These are phyloP conservation scores for Carcina quercana DNA, from an alignment of 2,888 invertebrate species.

Conservation along the genomic window DNA sequence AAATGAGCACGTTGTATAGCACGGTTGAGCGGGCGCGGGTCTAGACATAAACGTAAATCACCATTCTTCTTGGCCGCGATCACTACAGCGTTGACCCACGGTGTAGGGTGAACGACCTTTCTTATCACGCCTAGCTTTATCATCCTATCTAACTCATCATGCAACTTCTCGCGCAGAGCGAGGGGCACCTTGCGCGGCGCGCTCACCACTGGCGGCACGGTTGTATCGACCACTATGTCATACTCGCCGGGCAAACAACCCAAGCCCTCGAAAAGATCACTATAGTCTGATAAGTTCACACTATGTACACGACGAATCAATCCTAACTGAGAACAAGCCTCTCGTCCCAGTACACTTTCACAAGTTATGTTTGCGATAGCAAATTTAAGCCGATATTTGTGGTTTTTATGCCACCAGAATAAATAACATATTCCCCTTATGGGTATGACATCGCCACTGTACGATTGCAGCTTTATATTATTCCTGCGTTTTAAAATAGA, in stretches of 20 bases:
- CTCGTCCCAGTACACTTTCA: conserved; percentile 6
- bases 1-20: conserved; percentile 8
- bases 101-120: conserved; percentile 13
- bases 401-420: conserved; percentile 6
- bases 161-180: conserved; percentile 2
- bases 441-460: conserved; percentile 11
- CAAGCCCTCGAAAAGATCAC: conserved; percentile 9
- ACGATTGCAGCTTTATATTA: conserved; percentile 9
- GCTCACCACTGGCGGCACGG: conserved; percentile 10
- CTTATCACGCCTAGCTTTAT: conserved; percentile 8
- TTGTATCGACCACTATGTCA: conserved; percentile 10
- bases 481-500: background rate
- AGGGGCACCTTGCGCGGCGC: conserved; percentile 11
- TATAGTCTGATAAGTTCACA: conserved; percentile 1
- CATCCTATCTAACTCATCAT: conserved; percentile 9
- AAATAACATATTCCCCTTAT: conserved; percentile 10
- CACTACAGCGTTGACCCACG: conserved; percentile 13
- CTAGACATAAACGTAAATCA: conserved; percentile 5
- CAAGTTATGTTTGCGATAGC: conserved; percentile 7
- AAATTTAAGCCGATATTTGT: conserved; percentile 7
- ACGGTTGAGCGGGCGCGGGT: conserved; percentile 7
- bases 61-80: conserved; percentile 10
- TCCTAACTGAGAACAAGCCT: conserved; percentile 4
- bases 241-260: conserved; percentile 13
- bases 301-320: conserved; percentile 7